Conservation (phyloP, 2,797 vertebrate genomes). For the Huso huso region DNA sequence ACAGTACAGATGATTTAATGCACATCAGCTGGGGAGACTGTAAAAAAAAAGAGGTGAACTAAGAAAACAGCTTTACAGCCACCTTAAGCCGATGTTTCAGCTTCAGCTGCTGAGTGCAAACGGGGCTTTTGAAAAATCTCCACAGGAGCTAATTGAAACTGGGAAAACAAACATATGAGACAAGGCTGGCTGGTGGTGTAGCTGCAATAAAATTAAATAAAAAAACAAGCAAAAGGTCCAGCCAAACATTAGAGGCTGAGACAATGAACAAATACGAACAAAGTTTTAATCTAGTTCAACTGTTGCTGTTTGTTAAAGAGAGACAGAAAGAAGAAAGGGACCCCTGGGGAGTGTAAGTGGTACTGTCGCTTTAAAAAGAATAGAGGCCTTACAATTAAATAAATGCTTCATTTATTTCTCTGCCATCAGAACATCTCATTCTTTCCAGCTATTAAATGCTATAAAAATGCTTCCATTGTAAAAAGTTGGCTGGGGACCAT, state of each 20-base stretch:
- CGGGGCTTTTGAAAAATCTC: background rate
- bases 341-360: no score
- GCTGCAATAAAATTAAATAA: conserved; percentile 4
- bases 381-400: background rate
- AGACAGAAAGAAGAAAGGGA: background rate
- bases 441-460: conserved; percentile 32
- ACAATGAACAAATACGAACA: no score
- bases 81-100: background rate
- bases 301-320: background rate
- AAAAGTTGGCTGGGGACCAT: conserved; percentile 25
- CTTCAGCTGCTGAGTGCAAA: background rate
- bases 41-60: background rate
- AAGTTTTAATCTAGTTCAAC: background rate
- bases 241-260: no score
- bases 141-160: conserved; percentile 1
- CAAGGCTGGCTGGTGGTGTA: background rate
- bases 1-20: background rate
- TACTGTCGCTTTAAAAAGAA: no score
- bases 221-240: background rate
- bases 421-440: background rate
- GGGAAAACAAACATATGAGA: background rate
- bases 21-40: background rate
- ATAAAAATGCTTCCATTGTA: conserved; percentile 45
- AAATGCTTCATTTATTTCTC: background rate
- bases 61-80: background rate